A percentile compares a stretch with the other conserved stretches of the same genome.
Evolutionary conservation across 2,888 invertebrate genomes (phyloP).

Genomic region (Eupithecia exiguata): DNA sequence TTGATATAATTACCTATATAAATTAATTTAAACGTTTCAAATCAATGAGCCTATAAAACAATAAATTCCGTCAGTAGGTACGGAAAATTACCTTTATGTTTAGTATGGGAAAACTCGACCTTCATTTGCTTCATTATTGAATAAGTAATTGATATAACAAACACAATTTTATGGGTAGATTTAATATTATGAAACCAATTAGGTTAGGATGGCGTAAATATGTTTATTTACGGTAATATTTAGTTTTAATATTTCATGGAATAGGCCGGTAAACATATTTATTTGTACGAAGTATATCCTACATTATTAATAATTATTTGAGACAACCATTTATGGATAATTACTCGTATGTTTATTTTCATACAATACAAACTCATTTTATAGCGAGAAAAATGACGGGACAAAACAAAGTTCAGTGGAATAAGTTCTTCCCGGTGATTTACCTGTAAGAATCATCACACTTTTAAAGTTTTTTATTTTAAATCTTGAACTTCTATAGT

Average conservation of each 20-base stretch:
- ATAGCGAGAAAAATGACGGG: neutral
- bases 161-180: neutral
- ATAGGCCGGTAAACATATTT: neutral
- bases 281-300: neutral
- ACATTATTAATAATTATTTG: neutral
- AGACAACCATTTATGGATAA: neutral
- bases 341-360: neutral
- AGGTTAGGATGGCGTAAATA: neutral
- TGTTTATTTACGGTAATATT: constrained; percentile 3
- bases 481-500: no score
- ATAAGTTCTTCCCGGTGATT: neutral
- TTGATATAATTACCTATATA: no score
- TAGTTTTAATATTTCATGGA: neutral
- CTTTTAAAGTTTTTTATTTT: no score
- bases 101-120: neutral
- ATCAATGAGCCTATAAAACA: neutral
- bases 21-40: no score
- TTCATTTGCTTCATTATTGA: neutral
- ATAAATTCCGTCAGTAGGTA: neutral
- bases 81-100: neutral
- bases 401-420: neutral
- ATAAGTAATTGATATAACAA: neutral
- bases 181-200: constrained; percentile 6
- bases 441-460: no score
- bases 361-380: neutral